phyloP scores from a whole-genome alignment of 2,797 vertebrate genomes.

The Characodon lateralis region DNA sequence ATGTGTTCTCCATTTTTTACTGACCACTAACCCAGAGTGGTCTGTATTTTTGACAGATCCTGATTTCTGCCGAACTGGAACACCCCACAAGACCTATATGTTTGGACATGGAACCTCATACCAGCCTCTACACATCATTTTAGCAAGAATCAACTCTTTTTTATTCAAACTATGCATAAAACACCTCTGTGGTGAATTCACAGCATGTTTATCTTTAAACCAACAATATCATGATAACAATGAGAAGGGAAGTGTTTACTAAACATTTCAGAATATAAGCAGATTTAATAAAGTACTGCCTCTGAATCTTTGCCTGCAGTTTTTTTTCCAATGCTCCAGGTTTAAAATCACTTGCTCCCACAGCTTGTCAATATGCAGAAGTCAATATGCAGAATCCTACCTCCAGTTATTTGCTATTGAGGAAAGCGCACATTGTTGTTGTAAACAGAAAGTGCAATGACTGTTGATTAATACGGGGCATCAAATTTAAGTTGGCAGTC shows the following conservation, averaged over 20 bases:
- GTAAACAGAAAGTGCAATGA: constrained; percentile 40
- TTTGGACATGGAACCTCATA: background rate
- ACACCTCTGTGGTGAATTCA: background rate
- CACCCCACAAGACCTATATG: too few relatives aligned
- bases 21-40: too few relatives aligned
- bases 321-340: background rate
- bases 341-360: constrained; percentile 8
- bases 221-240: background rate
- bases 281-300: background rate
- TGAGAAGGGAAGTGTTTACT: background rate
- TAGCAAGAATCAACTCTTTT: constrained; percentile 2
- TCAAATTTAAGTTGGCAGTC: constrained; percentile 72
- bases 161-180: constrained; percentile 4
- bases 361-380: constrained; percentile 19
- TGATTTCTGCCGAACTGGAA: too few relatives aligned
- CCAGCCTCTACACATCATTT: background rate
- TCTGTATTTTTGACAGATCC: too few relatives aligned
- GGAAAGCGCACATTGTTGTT: constrained; percentile 26
- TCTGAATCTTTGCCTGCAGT: background rate
- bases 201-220: background rate
- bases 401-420: constrained; percentile 30
- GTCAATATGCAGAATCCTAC: constrained; percentile 10
- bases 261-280: background rate
- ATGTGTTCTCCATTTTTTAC: too few relatives aligned
- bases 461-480: constrained; percentile 74